Percentiles rank a stretch among this genome's conserved stretches.
phyloP scores from a whole-genome alignment of 2,888 invertebrate genomes.

The Pteria penguin region DNA sequence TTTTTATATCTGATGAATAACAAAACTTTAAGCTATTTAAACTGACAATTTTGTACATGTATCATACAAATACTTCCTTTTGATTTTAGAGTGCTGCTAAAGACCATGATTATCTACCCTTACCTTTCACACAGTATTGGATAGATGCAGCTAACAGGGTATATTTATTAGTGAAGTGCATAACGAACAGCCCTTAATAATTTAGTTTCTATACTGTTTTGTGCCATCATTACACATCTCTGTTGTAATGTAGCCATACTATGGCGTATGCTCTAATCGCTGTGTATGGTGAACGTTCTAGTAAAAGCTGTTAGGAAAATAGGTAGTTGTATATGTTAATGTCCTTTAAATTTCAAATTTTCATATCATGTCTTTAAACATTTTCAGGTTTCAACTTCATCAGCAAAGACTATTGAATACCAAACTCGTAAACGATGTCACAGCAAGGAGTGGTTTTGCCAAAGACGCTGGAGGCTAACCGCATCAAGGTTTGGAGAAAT shows the following conservation, averaged over 20 bases:
- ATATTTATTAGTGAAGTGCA: too few relatives aligned
- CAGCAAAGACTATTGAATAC: background rate
- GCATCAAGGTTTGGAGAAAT: constrained; percentile 15
- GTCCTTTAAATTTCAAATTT: background rate
- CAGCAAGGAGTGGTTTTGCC: background rate
- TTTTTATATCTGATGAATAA: too few relatives aligned
- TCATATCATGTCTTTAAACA: background rate
- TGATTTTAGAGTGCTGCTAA: background rate
- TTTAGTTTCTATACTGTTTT: too few relatives aligned
- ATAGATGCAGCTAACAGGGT: constrained; percentile 7
- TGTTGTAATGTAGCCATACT: too few relatives aligned
- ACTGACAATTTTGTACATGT: too few relatives aligned
- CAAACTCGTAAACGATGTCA: background rate
- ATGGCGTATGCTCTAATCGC: too few relatives aligned
- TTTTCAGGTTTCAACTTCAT: background rate
- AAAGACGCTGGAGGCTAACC: background rate
- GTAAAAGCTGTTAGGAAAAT: too few relatives aligned
- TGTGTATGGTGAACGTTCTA: too few relatives aligned
- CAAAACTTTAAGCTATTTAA: too few relatives aligned
- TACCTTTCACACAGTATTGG: constrained; percentile 1
- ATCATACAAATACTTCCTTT: background rate
- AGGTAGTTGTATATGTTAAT: too few relatives aligned
- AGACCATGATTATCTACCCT: background rate
- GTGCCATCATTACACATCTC: too few relatives aligned
- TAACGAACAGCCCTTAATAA: too few relatives aligned